A percentile compares a stretch with the other conserved stretches of the same genome.
These are phyloP conservation scores for Serrognathus titanus DNA, from an alignment of 2,888 invertebrate genomes.

Conservation along the genomic window DNA sequence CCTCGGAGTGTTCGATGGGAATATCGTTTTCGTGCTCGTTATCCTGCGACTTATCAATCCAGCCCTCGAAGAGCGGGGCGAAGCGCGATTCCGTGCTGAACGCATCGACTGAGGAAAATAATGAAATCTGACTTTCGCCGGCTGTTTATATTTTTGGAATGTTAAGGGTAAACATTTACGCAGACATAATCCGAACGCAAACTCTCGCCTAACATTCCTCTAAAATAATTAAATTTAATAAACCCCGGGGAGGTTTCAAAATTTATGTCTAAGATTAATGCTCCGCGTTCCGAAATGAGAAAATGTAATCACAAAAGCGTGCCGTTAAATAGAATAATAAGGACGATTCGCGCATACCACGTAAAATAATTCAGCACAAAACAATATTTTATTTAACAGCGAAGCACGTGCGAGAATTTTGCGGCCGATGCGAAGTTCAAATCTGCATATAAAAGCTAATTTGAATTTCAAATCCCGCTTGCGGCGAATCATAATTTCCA, in stretches of 20 bases:
- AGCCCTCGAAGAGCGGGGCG: constrained; percentile 73
- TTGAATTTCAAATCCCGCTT: no score
- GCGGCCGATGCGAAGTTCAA: no score
- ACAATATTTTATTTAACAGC: background rate
- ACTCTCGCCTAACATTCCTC: no score
- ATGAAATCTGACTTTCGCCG: background rate
- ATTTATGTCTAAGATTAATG: no score
- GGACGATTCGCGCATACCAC: background rate
- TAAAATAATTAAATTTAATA: no score
- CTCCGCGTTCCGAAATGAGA: no score
- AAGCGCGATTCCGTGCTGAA: constrained; percentile 64
- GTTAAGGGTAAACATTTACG: no score
- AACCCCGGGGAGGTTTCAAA: no score
- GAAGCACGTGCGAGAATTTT: background rate
- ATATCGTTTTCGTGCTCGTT: constrained; percentile 32
- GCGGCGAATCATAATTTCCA: constrained; percentile 3
- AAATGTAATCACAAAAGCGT: constrained; percentile 5
- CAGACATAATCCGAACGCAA: no score
- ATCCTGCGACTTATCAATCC: constrained; percentile 63
- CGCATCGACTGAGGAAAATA: constrained; percentile 45
- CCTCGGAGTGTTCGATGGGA: constrained; percentile 37
- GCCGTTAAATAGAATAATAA: background rate
- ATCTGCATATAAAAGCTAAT: no score
- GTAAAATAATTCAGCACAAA: background rate
- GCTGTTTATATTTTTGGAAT: background rate